Conservation (phyloP, 2,797 vertebrate genomes). For the Rhyacichthys aspro region DNA sequence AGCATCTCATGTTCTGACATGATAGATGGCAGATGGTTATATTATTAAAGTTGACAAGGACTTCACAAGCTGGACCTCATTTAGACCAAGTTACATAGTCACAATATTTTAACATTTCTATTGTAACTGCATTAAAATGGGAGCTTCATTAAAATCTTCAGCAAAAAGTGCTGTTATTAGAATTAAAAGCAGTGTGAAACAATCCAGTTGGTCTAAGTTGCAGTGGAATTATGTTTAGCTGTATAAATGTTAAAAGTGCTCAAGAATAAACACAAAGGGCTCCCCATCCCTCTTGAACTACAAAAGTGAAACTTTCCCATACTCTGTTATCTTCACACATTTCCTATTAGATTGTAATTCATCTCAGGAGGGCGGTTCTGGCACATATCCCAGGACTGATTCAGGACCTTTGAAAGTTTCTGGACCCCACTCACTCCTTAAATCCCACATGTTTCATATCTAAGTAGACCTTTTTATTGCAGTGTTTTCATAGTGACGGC, state of each 20-base stretch:
- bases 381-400: conserved; percentile 43
- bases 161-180: too few species aligned
- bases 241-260: too few species aligned
- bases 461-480: conserved; percentile 26
- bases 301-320: conserved; percentile 10
- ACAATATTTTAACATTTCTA: neutral
- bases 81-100: conserved; percentile 7
- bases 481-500: conserved; percentile 37
- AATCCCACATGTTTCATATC: conserved; percentile 21
- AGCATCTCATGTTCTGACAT: too few species aligned
- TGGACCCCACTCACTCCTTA: conserved; percentile 18
- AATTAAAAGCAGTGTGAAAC: too few species aligned
- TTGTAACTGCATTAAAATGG: too few species aligned
- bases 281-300: neutral
- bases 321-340: conserved; percentile 15
- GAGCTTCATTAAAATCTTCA: too few species aligned
- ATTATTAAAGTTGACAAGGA: conserved; percentile 26
- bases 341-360: conserved; percentile 18
- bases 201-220: too few species aligned
- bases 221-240: too few species aligned
- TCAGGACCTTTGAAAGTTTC: conserved; percentile 49
- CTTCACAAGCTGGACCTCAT: conserved; percentile 13
- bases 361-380: conserved; percentile 27
- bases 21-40: conserved; percentile 35
- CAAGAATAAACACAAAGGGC: too few species aligned